Evolutionary conservation across 2,113 vertebrate species (phyloP).

Genomic region (Hydrolagus affinis): DNA sequence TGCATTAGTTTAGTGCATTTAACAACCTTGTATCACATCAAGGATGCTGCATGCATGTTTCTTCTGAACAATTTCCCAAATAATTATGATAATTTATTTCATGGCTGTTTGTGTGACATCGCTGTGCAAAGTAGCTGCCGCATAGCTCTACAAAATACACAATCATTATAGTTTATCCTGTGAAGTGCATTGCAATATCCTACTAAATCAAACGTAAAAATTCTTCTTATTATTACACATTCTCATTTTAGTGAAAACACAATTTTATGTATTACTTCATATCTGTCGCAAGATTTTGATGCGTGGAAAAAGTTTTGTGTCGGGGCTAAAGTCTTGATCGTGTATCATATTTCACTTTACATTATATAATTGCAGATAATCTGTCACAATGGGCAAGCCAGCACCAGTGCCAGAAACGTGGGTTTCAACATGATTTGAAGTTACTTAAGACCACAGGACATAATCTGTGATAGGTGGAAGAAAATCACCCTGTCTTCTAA

Average conservation of each 20-base stretch:
- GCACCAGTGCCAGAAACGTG: constrained; percentile 27
- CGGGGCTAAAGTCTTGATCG: not conserved
- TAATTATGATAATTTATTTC: too few species aligned
- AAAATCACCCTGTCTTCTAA: constrained; percentile 36
- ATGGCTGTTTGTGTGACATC: too few species aligned
- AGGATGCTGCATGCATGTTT: too few species aligned
- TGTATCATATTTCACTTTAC: constrained; percentile 14
- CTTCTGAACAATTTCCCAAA: too few species aligned
- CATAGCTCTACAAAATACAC: too few species aligned
- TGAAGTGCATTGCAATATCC: too few species aligned
- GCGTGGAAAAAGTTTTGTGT: not conserved
- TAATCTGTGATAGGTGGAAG: constrained; percentile 35
- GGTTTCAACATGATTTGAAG: constrained; percentile 22
- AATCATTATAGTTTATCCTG: too few species aligned
- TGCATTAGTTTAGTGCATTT: too few species aligned
- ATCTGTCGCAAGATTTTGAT: not conserved
- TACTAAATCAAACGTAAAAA: too few species aligned
- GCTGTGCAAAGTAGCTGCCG: too few species aligned
- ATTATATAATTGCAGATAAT: not conserved
- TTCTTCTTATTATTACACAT: too few species aligned
- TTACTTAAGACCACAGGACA: constrained; percentile 27
- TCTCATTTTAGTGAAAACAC: not conserved
- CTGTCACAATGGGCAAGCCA: not conserved
- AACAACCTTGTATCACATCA: too few species aligned
- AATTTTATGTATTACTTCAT: not conserved